phyloP scores from a whole-genome alignment of 37 sponge, comb jelly and placozoan species.

The Oopsacas minuta region DNA sequence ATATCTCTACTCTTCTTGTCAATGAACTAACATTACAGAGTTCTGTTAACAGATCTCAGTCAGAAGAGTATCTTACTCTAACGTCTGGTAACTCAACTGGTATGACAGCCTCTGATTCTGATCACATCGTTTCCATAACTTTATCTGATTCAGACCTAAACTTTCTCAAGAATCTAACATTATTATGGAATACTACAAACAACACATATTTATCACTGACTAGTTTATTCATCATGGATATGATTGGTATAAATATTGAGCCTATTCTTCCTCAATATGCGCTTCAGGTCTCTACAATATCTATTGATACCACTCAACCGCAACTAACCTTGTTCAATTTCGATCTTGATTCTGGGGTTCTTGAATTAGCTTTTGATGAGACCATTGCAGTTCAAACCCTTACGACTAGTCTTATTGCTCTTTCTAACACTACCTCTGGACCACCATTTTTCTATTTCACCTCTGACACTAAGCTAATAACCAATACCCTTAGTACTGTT shows the following conservation, averaged over 20 bases:
- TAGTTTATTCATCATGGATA: conserved; percentile 20
- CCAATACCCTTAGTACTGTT: neutral
- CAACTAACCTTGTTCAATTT: conserved; percentile 54
- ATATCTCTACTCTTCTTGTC: neutral
- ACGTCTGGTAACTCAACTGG: conserved; percentile 15
- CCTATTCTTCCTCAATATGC: conserved; percentile 25
- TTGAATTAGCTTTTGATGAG: conserved; percentile 25
- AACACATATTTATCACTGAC: conserved; percentile 40
- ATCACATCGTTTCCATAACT: conserved; percentile 22
- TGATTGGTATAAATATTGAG: conserved; percentile 35
- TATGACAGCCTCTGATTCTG: conserved; percentile 22
- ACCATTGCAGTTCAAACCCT: neutral
- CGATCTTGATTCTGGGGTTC: conserved; percentile 45
- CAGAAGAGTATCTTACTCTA: neutral
- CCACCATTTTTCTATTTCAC: neutral
- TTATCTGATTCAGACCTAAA: conserved; percentile 54
- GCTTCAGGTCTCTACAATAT: neutral
- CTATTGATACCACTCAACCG: conserved; percentile 49
- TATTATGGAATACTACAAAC: conserved; percentile 30
- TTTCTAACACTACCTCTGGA: neutral
- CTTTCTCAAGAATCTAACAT: conserved; percentile 39
- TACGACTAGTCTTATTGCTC: neutral
- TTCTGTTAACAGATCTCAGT: neutral
- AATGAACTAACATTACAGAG: conserved; percentile 21
- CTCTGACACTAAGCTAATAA: neutral